Evolutionary conservation across 1,140 invertebrate genomes (phyloP), one percentile per base, ranked within the genome.

Genomic region (Drosophila kepulauana): DNA sequence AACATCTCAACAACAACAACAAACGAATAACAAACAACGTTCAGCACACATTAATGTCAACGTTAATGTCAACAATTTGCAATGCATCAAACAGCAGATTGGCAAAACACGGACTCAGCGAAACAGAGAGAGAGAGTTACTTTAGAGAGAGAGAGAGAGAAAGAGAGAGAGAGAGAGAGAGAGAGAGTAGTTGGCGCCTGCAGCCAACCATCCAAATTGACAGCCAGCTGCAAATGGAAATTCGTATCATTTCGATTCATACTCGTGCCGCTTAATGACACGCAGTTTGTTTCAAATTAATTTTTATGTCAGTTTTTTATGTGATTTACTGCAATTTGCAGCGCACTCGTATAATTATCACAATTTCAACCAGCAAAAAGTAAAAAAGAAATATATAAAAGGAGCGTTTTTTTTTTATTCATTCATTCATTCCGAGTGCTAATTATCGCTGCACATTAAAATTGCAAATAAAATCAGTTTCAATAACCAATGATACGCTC

Each of bases 51-150:
- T 68, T 78, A 72, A 65, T 66, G 69, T 66, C 78, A 73, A 61
- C 52, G 71, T 65, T 86, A 86, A 87, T 86, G 77, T 89, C 81
- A 84, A 89, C 74, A 84, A 89, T 89, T 88, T 78, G 63, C 68
- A 80, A 84, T 88, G 77, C 80, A 87, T 80, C 69, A 71, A 59
- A 33, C 51, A 28, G 30, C 6, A n/a, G 35, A 54, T 6, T 13
- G 11, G 5, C 7, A 33, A 7, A 33, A 73, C 61, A 59, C 45
- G 75, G 35, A 41, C 25, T 11, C 7, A 20, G 46, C 48, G 8
- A 20, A 25, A 25, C 0, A 25, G 20, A 25, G 20, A 0, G 3
- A 25, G 2, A 20, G 20, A 20, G 20, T 16, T 16, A 16, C 16
- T 16, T 1, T 16, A 20, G 1, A 20, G 2, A 20, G 20, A 20